phyloP scores from a whole-genome alignment of 1,140 invertebrate species.

The Meloidogyne hapla region DNA sequence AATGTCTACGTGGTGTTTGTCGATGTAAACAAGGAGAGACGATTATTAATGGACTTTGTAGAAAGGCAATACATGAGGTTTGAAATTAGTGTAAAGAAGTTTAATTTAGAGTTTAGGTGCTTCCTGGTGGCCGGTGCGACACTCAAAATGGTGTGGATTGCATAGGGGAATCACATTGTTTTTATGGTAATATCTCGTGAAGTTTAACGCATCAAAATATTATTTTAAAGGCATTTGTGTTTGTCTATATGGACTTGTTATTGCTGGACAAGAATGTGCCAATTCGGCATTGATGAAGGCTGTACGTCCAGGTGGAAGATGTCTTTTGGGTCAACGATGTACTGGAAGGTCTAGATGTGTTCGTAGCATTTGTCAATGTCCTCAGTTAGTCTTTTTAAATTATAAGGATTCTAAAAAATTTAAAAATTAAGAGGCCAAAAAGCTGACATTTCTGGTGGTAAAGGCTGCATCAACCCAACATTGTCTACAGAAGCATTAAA shows the following conservation, averaged over 20 bases:
- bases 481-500: not conserved
- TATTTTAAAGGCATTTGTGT: slow-evolving; percentile 44
- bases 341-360: slow-evolving; percentile 44
- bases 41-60: slow-evolving; percentile 49
- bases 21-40: slow-evolving; percentile 43
- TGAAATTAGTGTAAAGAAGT: not conserved
- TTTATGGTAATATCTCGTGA: slow-evolving; percentile 43
- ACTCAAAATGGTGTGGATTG: slow-evolving; percentile 58
- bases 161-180: slow-evolving; percentile 53
- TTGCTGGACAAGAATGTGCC: slow-evolving; percentile 49
- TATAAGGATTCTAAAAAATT: not conserved
- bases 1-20: slow-evolving; percentile 48
- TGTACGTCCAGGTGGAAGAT: slow-evolving; percentile 49
- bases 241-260: slow-evolving; percentile 49
- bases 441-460: not conserved
- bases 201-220: not conserved
- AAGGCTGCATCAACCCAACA: slow-evolving; percentile 4
- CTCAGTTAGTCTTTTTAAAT: slow-evolving; percentile 30
- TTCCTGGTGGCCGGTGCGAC: slow-evolving; percentile 52
- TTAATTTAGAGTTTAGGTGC: slow-evolving; percentile 34
- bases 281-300: slow-evolving; percentile 36
- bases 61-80: slow-evolving; percentile 44
- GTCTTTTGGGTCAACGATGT: slow-evolving; percentile 41
- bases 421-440: slow-evolving; percentile 10
- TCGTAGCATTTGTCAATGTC: slow-evolving; percentile 52